Evolutionary conservation across 2,888 invertebrate genomes (phyloP).

Genomic region (Margaritifera margaritifera): DNA sequence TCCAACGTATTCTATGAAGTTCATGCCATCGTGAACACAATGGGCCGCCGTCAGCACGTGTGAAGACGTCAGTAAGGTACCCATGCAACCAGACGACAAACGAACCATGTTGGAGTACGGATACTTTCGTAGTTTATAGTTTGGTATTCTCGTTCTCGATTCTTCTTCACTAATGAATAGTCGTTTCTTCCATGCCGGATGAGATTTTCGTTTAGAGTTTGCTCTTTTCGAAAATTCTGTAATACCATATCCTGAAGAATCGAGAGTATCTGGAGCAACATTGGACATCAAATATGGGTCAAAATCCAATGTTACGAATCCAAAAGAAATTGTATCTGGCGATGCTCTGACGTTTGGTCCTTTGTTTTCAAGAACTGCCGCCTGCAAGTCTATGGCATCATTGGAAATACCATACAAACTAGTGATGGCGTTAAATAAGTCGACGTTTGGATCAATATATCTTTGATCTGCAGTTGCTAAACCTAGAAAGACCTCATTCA

Average conservation of each 20-base stretch:
- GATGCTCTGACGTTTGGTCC: no score
- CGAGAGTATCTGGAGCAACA: no score
- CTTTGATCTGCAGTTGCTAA: no score
- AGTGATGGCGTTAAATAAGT: no score
- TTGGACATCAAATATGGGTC: no score
- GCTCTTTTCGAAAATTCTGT: background rate
- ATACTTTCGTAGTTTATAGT: slow-evolving; percentile 48
- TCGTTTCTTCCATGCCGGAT: background rate
- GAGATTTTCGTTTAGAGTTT: background rate
- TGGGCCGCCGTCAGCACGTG: slow-evolving; percentile 69
- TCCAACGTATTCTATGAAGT: slow-evolving; percentile 53
- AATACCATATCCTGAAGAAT: background rate
- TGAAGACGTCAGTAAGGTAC: slow-evolving; percentile 60
- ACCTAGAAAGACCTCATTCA: no score
- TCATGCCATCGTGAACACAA: slow-evolving; percentile 63
- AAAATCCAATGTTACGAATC: no score
- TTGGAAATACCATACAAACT: no score
- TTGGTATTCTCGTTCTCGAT: background rate
- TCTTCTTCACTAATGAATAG: slow-evolving; percentile 1
- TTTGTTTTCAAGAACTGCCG: no score
- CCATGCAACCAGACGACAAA: slow-evolving; percentile 65
- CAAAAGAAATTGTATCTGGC: no score
- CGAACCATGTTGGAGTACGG: slow-evolving; percentile 64
- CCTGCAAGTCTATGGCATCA: no score
- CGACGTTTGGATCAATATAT: no score